Percentiles rank a stretch among this genome's conserved stretches.
These are phyloP conservation scores for Oxygymnocypris stewartii DNA, from an alignment of 2,113 vertebrate species.

Conservation along the genomic window DNA sequence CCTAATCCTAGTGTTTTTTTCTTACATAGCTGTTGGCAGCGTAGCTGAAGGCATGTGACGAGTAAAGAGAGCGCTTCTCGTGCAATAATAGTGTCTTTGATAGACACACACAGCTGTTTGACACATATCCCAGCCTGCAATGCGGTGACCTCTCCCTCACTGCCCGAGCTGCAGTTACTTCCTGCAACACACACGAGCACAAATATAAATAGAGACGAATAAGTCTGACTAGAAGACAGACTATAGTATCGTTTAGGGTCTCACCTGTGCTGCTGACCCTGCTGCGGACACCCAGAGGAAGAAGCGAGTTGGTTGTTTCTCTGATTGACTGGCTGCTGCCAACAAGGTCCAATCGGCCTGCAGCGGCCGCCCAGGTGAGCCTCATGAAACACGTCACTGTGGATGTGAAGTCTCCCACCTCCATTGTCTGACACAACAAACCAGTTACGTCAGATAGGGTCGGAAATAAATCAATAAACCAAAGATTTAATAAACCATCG, in stretches of 20 bases:
- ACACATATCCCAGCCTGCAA: constrained; percentile 96
- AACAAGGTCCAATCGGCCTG: constrained; percentile 92
- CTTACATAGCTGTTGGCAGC: constrained; percentile 93
- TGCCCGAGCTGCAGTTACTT: constrained; percentile 97
- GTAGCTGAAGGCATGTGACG: constrained; percentile 95
- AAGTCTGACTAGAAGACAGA: neutral
- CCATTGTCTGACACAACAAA: constrained; percentile 86
- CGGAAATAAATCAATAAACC: neutral
- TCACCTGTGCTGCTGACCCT: constrained; percentile 97
- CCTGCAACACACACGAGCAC: constrained; percentile 72
- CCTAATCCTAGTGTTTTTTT: neutral
- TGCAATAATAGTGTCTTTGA: constrained; percentile 94
- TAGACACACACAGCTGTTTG: constrained; percentile 90
- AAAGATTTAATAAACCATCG: neutral
- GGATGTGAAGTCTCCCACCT: constrained; percentile 93
- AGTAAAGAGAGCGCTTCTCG: constrained; percentile 95
- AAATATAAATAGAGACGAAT: constrained; percentile 32
- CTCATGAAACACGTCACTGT: constrained; percentile 98
- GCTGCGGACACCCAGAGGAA: constrained; percentile 88
- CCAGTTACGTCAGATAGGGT: neutral
- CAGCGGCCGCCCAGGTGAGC: constrained; percentile 95
- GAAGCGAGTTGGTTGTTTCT: constrained; percentile 86
- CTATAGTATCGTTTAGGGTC: neutral
- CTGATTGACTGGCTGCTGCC: constrained; percentile 96
- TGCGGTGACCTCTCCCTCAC: constrained; percentile 88